Percentiles rank a stretch among this genome's conserved stretches.
Evolutionary conservation across 1,140 invertebrate species (phyloP).

Genomic region (Heliconius nattereri): DNA sequence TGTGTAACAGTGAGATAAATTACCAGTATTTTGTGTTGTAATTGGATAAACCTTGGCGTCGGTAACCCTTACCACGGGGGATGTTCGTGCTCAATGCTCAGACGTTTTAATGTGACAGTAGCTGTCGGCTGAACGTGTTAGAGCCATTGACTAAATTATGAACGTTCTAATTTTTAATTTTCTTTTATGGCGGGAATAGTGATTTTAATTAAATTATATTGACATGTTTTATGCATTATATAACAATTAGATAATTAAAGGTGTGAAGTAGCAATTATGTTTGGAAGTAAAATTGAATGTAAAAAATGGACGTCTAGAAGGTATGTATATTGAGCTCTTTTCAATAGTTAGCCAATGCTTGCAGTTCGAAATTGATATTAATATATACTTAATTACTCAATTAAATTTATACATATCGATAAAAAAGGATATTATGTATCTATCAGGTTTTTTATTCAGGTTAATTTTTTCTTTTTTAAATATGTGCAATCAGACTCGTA

Average conservation of each 20-base stretch:
- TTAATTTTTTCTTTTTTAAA: no score
- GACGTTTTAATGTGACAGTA: slow-evolving; percentile 1
- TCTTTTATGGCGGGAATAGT: slow-evolving; percentile 6
- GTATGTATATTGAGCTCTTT: slow-evolving; percentile 19
- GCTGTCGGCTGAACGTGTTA: slow-evolving; percentile 27
- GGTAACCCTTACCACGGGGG: slow-evolving; percentile 68
- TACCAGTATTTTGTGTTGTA: slow-evolving; percentile 41
- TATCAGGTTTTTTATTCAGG: no score
- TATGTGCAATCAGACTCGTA: no score
- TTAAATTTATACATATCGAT: no score
- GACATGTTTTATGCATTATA: neutral
- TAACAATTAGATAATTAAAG: neutral
- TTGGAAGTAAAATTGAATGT: slow-evolving; percentile 73
- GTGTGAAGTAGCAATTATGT: slow-evolving; percentile 50
- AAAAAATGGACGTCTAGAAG: slow-evolving; percentile 65
- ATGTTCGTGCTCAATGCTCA: slow-evolving; percentile 46
- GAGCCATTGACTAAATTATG: neutral
- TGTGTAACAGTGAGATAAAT: slow-evolving; percentile 16
- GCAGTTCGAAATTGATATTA: neutral
- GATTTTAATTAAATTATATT: neutral
- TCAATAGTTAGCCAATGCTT: neutral
- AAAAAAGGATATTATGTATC: no score
- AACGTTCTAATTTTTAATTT: slow-evolving; percentile 18
- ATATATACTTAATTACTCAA: neutral
- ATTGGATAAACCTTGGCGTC: slow-evolving; percentile 74